phyloP scores from a whole-genome alignment of 2,888 invertebrate genomes.

The Campopleginae sp. region DNA sequence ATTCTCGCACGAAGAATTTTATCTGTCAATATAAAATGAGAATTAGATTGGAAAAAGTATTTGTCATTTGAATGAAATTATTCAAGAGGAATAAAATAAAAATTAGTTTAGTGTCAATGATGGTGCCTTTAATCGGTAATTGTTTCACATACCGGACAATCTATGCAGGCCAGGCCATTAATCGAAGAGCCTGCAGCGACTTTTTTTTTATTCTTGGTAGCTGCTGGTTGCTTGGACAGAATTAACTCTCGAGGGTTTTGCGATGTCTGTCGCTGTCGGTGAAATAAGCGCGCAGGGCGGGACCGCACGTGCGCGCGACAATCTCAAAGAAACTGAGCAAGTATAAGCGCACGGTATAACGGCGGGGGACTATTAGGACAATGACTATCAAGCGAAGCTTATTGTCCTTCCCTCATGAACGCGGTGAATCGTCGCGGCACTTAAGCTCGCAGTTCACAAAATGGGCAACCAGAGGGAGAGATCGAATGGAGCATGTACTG shows the following conservation, averaged over 20 bases:
- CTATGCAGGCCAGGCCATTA: conserved; percentile 22
- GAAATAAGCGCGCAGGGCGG: conserved; percentile 46
- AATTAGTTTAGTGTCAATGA: conserved; percentile 10
- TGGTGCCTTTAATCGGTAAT: conserved; percentile 19
- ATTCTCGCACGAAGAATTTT: not conserved
- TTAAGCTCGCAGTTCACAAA: conserved; percentile 27
- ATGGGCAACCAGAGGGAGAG: conserved; percentile 26
- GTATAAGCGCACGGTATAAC: conserved; percentile 55
- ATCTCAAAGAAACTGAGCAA: conserved; percentile 60
- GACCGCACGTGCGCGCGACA: conserved; percentile 65
- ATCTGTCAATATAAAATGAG: not conserved
- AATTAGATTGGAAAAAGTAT: not conserved
- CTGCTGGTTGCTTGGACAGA: conserved; percentile 47
- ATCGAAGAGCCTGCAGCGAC: conserved; percentile 41
- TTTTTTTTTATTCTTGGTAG: conserved; percentile 28
- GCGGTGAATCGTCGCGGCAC: conserved; percentile 65
- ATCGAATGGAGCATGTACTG: conserved; percentile 7
- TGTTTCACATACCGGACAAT: conserved; percentile 17
- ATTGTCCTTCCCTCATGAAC: conserved; percentile 83
- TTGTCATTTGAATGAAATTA: not conserved
- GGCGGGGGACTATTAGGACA: conserved; percentile 75
- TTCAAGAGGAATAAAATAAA: conserved; percentile 1
- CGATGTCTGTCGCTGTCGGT: conserved; percentile 58
- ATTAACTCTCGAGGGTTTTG: conserved; percentile 61
- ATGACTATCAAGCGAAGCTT: conserved; percentile 81